Evolutionary conservation across 2,888 invertebrate genomes (phyloP), one percentile per base, ranked within the genome.

Genomic region (Leptinotarsa rubiginosa): DNA sequence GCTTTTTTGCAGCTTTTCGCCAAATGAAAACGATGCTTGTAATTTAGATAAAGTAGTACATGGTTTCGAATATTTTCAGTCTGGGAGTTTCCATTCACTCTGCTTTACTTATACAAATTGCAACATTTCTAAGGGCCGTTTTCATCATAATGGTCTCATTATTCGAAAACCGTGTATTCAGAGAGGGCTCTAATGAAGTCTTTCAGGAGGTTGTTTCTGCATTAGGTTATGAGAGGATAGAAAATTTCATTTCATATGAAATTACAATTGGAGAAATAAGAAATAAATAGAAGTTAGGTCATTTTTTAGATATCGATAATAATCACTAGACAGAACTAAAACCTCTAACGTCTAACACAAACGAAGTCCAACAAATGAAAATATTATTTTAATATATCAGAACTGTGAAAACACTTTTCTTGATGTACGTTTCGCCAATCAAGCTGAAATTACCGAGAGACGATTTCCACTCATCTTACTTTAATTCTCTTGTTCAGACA

Each of bases 91-190:
- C 77, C 83, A 82, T 83, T 83, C 81, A 80, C 78, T 81, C 78
- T 79, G 79, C 76, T 81, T 84, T 84, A 85, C 85, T 85, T 84
- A 85, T 83, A 84, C 84, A 85, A 85, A 85, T 85, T 85, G 82
- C 84, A 82, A 80, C 82, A 78, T 81, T 83, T 82, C 79, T 79
- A 80, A 81, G 81, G 79, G 76, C 67, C 70, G 77, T 73, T 81
- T 75, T 77, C 73, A 77, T 78, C 75, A 77, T 77, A 77, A 79
- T 75, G 74, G 74, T 77, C 75, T 77, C 78, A 71, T 77, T 74
- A 70, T 72, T 72, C 71, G 70, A 76, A 75, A 69, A 74, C 25
- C 31, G 41, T 62, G 62, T 15, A 62, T 31, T 12, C 56, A 75
- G 71, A 54, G 67, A 69, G 54, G 75, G 71, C 54, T 74, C 73